Base-by-base conservation (phyloP, 2,113 vertebrate species). In the Neodon shergylaensis region DNA sequence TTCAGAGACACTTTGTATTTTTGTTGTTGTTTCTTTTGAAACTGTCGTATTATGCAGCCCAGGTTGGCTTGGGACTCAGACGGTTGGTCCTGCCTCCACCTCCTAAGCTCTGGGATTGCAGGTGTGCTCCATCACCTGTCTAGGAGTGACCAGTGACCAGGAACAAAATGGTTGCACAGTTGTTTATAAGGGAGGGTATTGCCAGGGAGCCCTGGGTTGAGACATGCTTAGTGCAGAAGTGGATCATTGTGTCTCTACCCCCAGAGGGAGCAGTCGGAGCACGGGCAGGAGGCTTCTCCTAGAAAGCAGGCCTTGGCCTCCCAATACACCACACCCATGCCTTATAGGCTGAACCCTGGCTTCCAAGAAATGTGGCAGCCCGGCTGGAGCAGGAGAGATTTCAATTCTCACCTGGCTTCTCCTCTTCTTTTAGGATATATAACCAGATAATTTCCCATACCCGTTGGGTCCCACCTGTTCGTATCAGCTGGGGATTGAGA, bases 321-420 rank as follows among this genome's bases (percentile, higher is more conserved):
- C 0, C 2, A 13, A n/a, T 39, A 31, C 8, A 36, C 42, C 65
- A 14, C 11, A 2, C 4, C 7, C 19, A 1, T 26, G 5, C 44
- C n/a, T 14, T 3, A 6, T 24, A n/a, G 39, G 49, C 72, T 76
- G 65, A 54, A 7, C 16, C 26, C 31, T 21, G 39, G 31, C 36
- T 52, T 33, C 72, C 17, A 1, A 7, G 72, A 7, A 8, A 0
- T 21, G 11, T 28, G 28, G 73, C 73, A 54, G 36, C 11, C 1
- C 0, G 72, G 13, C 54, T 28, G 47, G 21, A 44, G 47, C 33
- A 33, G 70, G n/a, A 70, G 65, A 36, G 3, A 2, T 17, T 73
- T 16, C 6, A 39, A 0, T 42, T 97, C 77, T 79, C 78, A 81
- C 92, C 88, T 91, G 65, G 10, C 58, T 47, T 36, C 66, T 28